Base-by-base conservation (phyloP, 30 jellyfish, hydroid and myxozoan species). In the Pseudorhiza aurosa region DNA sequence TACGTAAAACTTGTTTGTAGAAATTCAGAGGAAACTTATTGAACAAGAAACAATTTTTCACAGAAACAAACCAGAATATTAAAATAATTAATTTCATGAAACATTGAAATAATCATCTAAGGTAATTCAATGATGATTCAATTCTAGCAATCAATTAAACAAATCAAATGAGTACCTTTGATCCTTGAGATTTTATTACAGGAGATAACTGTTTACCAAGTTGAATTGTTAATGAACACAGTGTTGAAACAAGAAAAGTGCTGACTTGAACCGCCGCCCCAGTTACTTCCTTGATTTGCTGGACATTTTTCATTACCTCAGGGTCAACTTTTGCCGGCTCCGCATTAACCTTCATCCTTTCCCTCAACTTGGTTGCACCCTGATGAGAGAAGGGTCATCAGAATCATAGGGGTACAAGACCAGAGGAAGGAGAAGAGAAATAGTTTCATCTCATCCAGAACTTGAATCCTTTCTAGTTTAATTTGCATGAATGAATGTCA, bases 251-350 rank as follows among this genome's bases (percentile, higher is more conserved):
- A 2, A 93, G 42, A 39, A 79, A 77, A 24, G 89, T 49, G 83
- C 96, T 86, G 62, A 93, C 96, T 84, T 93, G 83, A 10, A 93
- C 97, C 8, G 95, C 96, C 36, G 99, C 96, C 36, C 97, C 99
- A 51, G 99, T 93, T 2, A 90, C 99, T 82, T 80, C 89, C 65
- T 86, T 83, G 47, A 93, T 60, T 32, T 93, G 97, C 31, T 95
- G 99, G 2, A 93, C 89, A 68, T 86, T 93, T 58, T 73, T 78
- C 7, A 94, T 46, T 17, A 83, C 42, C 17, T 93, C 77, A 2
- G 96, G 96, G 59, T 82, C 96, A 30, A 93, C 73, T 45, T 47
- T 57, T 3, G 97, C 58, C 1, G 96, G 88, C 37, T 56, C 95
- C 39, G 68, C 82, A 82, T 93, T 87, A 19, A 96, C 96, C 45